A percentile compares a stretch with the other conserved stretches of the same genome.
Evolutionary conservation across 2,113 vertebrate species (phyloP).

Genomic region (Cacatua alba): DNA sequence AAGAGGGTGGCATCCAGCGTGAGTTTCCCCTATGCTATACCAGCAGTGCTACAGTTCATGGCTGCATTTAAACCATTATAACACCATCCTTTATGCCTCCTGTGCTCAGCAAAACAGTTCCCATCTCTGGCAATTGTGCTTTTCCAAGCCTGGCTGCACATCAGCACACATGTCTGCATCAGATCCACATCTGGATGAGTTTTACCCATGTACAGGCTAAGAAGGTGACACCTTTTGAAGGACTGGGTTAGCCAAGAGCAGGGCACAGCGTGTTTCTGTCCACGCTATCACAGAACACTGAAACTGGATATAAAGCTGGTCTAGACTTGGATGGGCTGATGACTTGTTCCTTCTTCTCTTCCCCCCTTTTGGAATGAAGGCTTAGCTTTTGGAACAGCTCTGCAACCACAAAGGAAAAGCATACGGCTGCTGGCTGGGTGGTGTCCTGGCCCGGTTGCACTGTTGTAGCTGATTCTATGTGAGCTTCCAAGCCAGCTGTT

Average conservation of each 20-base stretch:
- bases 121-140: background rate
- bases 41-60: background rate
- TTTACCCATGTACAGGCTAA: background rate
- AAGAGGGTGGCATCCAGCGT: background rate
- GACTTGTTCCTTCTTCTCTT: background rate
- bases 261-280: background rate
- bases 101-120: background rate
- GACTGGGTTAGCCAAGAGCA: background rate
- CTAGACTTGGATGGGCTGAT: background rate
- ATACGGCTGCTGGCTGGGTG: slow-evolving; percentile 40
- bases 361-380: background rate
- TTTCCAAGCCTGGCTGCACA: background rate
- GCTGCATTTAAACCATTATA: background rate
- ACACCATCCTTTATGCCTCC: background rate
- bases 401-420: slow-evolving; percentile 52
- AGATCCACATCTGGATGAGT: background rate
- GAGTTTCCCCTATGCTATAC: accelerated
- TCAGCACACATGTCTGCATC: background rate
- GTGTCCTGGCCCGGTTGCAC: background rate
- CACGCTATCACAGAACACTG: accelerated
- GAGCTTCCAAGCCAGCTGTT: slow-evolving; percentile 49
- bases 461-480: background rate
- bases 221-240: background rate
- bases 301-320: background rate
- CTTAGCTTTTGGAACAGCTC: slow-evolving; percentile 16